Conservation (phyloP, 2,113 vertebrate species). For the Scalopus aquaticus region DNA sequence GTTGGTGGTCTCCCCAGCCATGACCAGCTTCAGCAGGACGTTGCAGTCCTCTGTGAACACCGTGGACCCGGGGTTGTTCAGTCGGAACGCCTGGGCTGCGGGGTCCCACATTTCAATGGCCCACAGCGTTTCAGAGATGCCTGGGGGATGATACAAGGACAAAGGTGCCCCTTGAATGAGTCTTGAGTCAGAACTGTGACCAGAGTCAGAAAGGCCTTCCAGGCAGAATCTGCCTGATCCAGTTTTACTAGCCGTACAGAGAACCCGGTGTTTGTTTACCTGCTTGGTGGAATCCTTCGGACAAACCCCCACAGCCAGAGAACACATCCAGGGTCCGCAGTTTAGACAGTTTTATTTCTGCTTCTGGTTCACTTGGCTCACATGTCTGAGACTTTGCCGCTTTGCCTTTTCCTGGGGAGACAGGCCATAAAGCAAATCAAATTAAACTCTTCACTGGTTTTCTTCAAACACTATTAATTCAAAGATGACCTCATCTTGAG, state of each 20-base stretch:
- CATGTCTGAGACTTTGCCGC: slow-evolving; percentile 81
- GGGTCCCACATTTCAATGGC: slow-evolving; percentile 99
- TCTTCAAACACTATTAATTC: not conserved
- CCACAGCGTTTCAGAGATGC: slow-evolving; percentile 92
- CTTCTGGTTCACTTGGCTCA: slow-evolving; percentile 83
- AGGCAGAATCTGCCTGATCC: not conserved
- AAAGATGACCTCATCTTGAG: accelerated
- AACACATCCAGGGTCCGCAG: slow-evolving; percentile 95
- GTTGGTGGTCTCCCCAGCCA: slow-evolving; percentile 94
- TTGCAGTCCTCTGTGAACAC: slow-evolving; percentile 99
- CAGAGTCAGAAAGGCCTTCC: not conserved
- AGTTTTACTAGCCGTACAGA: not conserved
- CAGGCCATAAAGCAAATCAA: not conserved
- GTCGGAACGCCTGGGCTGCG: slow-evolving; percentile 95
- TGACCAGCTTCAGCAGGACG: slow-evolving; percentile 94
- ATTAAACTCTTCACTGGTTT: too few relatives aligned
- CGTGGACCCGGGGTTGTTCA: slow-evolving; percentile 94
- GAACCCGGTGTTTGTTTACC: slow-evolving; percentile 80
- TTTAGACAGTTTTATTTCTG: slow-evolving; percentile 84
- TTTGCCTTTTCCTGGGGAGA: slow-evolving; percentile 91
- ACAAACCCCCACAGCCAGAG: slow-evolving; percentile 96
- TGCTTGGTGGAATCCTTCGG: slow-evolving; percentile 98
- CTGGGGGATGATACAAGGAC: slow-evolving; percentile 55
- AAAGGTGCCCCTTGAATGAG: not conserved
- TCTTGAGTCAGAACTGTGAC: not conserved